Evolutionary conservation across 1,140 invertebrate genomes (phyloP).

Genomic region (Megalonaias nervosa): DNA sequence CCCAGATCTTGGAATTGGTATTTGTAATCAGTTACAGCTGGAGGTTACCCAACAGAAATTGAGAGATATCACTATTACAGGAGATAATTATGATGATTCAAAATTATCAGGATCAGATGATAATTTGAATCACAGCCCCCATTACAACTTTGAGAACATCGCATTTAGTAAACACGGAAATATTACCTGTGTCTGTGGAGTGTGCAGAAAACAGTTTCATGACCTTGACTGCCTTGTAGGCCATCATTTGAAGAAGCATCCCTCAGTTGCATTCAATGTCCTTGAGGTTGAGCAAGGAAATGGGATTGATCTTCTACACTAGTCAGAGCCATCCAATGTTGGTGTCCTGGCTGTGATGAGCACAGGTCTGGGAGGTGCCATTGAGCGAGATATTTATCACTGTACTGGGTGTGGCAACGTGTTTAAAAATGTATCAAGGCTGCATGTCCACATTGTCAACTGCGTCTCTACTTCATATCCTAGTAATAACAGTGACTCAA

Average conservation of each 20-base stretch:
- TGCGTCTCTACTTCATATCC: slow-evolving; percentile 36
- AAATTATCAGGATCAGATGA: too few species aligned
- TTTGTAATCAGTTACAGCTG: too few species aligned
- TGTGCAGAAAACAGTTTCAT: slow-evolving; percentile 50
- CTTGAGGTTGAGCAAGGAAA: slow-evolving; percentile 45
- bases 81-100: too few species aligned
- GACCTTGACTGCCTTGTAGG: slow-evolving; percentile 36
- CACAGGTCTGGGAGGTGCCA: slow-evolving; percentile 32
- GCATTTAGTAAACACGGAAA: slow-evolving; percentile 49
- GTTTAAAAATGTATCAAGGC: slow-evolving; percentile 46
- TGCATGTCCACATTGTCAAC: slow-evolving; percentile 53
- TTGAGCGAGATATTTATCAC: slow-evolving; percentile 36
- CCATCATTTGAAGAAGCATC: slow-evolving; percentile 57
- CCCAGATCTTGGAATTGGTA: too few species aligned
- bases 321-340: slow-evolving; percentile 34
- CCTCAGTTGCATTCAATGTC: slow-evolving; percentile 42
- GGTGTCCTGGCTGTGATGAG: slow-evolving; percentile 46
- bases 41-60: too few species aligned
- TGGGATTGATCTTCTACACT: slow-evolving; percentile 41
- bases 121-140: slow-evolving; percentile 13
- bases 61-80: too few species aligned
- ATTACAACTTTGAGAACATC: slow-evolving; percentile 45
- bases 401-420: slow-evolving; percentile 47
- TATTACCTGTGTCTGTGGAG: slow-evolving; percentile 41
- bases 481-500: not conserved